These are phyloP conservation scores for Clarias laeviceps DNA, from an alignment of 2,797 vertebrate species.

Conservation along the genomic window DNA sequence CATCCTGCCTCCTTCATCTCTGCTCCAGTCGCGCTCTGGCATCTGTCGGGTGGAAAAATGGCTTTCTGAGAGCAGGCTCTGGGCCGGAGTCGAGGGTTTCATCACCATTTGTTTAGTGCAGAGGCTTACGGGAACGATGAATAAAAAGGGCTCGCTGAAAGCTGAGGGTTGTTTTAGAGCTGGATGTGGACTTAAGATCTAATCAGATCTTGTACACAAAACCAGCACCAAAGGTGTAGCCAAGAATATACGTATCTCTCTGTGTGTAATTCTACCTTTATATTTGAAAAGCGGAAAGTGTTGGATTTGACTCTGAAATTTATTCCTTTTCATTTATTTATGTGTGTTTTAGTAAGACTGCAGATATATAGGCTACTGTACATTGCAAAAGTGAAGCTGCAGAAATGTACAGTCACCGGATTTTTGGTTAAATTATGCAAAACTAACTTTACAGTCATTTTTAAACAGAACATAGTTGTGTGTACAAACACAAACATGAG, in stretches of 20 bases:
- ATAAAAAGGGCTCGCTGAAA: conserved; percentile 48
- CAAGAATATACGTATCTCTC: not conserved
- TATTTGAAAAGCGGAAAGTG: not conserved
- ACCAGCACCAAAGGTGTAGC: not conserved
- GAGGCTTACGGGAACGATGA: conserved; percentile 43
- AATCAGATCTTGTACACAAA: not conserved
- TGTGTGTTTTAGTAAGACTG: not conserved
- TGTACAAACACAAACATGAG: no score
- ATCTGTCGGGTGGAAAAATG: conserved; percentile 46
- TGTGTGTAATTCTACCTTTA: not conserved
- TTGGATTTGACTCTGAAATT: not conserved
- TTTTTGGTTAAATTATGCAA: no score
- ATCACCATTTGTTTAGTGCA: conserved; percentile 47
- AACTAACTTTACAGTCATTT: no score
- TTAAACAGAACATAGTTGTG: no score
- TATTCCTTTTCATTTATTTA: not conserved
- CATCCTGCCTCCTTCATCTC: conserved; percentile 7
- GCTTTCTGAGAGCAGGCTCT: conserved; percentile 34
- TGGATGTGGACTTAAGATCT: not conserved
- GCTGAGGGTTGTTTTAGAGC: conserved; percentile 26
- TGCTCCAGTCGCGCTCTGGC: not conserved
- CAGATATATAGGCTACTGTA: not conserved
- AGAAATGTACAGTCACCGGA: not conserved
- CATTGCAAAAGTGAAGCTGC: not conserved
- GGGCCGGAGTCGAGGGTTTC: conserved; percentile 26